These are phyloP conservation scores for Erebia aethiops DNA, from an alignment of 2,888 invertebrate genomes.

Conservation along the genomic window DNA sequence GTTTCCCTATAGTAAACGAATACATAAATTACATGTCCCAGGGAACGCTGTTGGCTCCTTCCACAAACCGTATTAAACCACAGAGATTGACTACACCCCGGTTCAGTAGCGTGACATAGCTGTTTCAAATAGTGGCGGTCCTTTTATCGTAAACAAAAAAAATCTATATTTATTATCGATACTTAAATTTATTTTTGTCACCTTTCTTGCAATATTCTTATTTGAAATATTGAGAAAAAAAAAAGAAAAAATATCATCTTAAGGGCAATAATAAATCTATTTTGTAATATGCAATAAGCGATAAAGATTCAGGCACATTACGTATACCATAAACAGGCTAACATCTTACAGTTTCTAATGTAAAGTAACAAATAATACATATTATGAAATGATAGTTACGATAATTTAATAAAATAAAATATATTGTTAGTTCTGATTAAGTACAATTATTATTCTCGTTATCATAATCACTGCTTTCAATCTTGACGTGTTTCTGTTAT, in stretches of 20 bases:
- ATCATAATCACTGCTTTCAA: constrained; percentile 7
- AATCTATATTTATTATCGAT: not conserved
- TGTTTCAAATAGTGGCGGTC: constrained; percentile 47
- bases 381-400: too few relatives aligned
- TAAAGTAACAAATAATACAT: too few relatives aligned
- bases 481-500: not conserved
- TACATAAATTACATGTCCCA: constrained; percentile 69
- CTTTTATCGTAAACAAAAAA: not conserved
- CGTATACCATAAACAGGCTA: too few relatives aligned
- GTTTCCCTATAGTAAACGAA: constrained; percentile 56
- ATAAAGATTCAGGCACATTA: too few relatives aligned
- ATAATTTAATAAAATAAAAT: too few relatives aligned
- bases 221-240: too few relatives aligned
- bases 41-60: constrained; percentile 70
- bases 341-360: too few relatives aligned
- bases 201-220: not conserved
- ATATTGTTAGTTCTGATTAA: not conserved
- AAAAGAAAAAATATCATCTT: too few relatives aligned
- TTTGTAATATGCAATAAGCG: too few relatives aligned
- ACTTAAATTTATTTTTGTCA: not conserved
- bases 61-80: constrained; percentile 72
- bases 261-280: too few relatives aligned
- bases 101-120: constrained; percentile 56
- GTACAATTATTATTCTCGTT: not conserved
- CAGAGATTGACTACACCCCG: constrained; percentile 74